These are phyloP conservation scores for Prosopocoilus inquinatus DNA, from an alignment of 2,888 invertebrate species.

Conservation along the genomic window DNA sequence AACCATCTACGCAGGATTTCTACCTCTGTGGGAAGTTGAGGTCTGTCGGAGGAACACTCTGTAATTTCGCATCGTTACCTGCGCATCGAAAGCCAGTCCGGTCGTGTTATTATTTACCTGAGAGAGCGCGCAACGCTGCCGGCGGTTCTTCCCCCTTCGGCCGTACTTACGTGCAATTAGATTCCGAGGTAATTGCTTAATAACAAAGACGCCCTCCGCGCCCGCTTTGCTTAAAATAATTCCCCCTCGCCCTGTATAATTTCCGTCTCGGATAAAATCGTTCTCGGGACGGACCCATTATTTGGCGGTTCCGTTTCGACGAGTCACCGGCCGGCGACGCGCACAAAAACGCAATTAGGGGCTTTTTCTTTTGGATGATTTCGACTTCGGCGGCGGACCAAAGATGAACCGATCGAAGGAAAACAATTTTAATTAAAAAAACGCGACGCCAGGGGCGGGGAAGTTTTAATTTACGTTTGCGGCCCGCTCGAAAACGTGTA, in stretches of 20 bases:
- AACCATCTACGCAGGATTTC: no score
- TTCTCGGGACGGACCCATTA: no score
- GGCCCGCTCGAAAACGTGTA: no score
- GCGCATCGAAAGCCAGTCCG: conserved; percentile 17
- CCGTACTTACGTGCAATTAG: conserved; percentile 40
- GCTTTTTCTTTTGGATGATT: no score
- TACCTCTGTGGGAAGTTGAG: conserved; percentile 12
- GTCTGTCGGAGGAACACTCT: conserved; percentile 21
- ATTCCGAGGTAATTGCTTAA: conserved; percentile 39
- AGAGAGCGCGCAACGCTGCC: conserved; percentile 14
- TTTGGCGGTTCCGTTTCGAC: no score
- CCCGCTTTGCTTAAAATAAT: neutral
- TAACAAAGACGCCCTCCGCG: conserved; percentile 27
- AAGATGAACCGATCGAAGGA: neutral
- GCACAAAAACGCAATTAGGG: no score
- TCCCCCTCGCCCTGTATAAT: no score
- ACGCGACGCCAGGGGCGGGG: neutral
- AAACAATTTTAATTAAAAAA: neutral
- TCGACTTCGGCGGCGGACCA: neutral
- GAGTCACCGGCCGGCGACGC: no score
- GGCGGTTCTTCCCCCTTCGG: conserved; percentile 25
- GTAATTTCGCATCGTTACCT: conserved; percentile 28
- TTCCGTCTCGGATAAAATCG: no score
- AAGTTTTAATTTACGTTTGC: neutral
- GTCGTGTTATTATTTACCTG: conserved; percentile 32